A percentile compares a stretch with the other conserved stretches of the same genome.
These are phyloP conservation scores for Chrysomela aeneicollis DNA, from an alignment of 2,888 invertebrate genomes.

Conservation along the genomic window DNA sequence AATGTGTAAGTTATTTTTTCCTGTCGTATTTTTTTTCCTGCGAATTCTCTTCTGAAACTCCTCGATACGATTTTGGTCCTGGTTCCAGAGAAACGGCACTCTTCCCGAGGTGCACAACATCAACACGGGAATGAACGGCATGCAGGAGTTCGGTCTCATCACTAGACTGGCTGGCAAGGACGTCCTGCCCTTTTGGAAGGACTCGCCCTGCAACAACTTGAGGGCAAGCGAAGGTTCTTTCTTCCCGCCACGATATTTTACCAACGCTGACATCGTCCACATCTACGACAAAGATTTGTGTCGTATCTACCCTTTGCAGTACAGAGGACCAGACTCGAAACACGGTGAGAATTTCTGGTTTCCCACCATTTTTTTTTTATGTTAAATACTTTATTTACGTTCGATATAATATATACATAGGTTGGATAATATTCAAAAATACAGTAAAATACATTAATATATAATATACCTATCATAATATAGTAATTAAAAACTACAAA, in stretches of 20 bases:
- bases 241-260: slow-evolving; percentile 80
- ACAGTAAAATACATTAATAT: no score
- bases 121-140: slow-evolving; percentile 75
- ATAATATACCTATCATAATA: no score
- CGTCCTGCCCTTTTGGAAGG: slow-evolving; percentile 78
- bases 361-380: no score
- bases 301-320: slow-evolving; percentile 78
- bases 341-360: slow-evolving; percentile 67
- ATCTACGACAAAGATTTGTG: slow-evolving; percentile 90
- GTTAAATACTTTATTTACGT: no score
- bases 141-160: slow-evolving; percentile 82
- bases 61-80: no score
- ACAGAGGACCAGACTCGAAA: slow-evolving; percentile 73
- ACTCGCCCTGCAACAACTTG: slow-evolving; percentile 76
- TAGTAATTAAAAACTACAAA: no score
- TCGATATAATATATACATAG: no score
- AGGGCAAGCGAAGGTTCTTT: slow-evolving; percentile 82
- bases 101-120: slow-evolving; percentile 82
- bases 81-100: slow-evolving; percentile 78
- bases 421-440: no score
- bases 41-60: no score
- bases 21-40: no score
- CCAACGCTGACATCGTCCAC: slow-evolving; percentile 72
- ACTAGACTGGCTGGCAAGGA: slow-evolving; percentile 80
- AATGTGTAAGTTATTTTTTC: no score